Evolutionary conservation across 2,888 invertebrate genomes (phyloP).

Genomic region (Elysia crispata): DNA sequence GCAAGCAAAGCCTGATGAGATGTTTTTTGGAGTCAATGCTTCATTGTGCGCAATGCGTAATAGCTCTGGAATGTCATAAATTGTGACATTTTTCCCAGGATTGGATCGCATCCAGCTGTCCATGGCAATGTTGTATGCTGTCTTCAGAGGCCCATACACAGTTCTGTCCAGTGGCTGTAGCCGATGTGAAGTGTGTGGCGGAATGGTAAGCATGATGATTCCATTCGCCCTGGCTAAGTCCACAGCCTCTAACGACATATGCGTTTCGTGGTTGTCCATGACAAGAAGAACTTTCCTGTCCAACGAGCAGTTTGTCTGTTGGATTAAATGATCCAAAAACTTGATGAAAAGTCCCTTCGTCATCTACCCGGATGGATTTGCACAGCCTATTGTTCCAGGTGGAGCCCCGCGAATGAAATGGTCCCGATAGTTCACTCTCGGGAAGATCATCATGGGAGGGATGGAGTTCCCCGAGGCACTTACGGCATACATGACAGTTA

Average conservation of each 20-base stretch:
- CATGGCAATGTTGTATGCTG: not conserved
- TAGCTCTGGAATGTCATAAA: conserved; percentile 27
- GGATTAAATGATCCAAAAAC: not conserved
- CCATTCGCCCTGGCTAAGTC: conserved; percentile 9
- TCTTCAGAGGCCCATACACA: conserved; percentile 41
- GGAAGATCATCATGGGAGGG: conserved; percentile 47
- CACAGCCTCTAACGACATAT: conserved; percentile 16
- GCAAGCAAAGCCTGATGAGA: conserved; percentile 12
- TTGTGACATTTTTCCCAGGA: conserved; percentile 26
- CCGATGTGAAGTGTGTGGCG: conserved; percentile 41
- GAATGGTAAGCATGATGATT: conserved; percentile 24
- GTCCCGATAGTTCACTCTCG: conserved; percentile 31
- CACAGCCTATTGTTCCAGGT: conserved; percentile 39
- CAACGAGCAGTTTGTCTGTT: not conserved
- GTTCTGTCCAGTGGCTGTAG: conserved; percentile 44
- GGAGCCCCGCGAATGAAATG: conserved; percentile 25
- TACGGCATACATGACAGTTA: conserved; percentile 36
- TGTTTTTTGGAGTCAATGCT: conserved; percentile 32
- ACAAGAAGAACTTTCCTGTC: conserved; percentile 18
- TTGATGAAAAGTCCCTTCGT: not conserved
- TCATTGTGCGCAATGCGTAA: conserved; percentile 1
- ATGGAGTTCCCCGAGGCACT: conserved; percentile 45
- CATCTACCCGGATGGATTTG: conserved; percentile 48
- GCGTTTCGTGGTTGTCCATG: conserved; percentile 37
- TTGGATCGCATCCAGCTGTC: conserved; percentile 34